Base-by-base conservation (phyloP, 2,888 invertebrate genomes). In the Callimorpha dominula region DNA sequence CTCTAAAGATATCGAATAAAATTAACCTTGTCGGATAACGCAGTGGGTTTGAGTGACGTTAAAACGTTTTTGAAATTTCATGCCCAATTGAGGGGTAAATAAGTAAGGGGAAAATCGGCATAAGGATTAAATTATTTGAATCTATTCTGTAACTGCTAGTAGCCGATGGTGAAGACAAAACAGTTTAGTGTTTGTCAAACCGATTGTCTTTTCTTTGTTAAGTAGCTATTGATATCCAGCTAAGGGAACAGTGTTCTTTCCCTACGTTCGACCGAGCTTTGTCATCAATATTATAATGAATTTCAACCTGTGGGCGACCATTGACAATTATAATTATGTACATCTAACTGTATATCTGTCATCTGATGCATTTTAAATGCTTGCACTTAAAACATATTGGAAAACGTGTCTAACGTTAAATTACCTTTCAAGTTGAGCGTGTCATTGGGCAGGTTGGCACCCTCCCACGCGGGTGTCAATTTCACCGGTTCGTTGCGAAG, bases 391-490 rank as follows among this genome's bases (percentile, higher is more conserved):
- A 60, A 31, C 31, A 31, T 20, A 60, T 52, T 43, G 68, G 17
- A 67, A 70, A 42, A 57, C 31, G 8, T 54, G 43, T 71, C 68
- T 74, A 73, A 50, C n/a, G 71, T 11, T 12, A 57, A 62, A 70
- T 86, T 92, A 96, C 97, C 97, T 96, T 96, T 97, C 91, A 98
- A 97, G 94, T 98, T 98, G 86, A 98, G 96, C 88, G 98, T 98
- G 94, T 98, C 98, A 91, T 97, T 97, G 71, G 98, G 97, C 86
- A 97, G 96, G 93, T 98, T 98, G 81, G 97, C 97, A 77, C 98
- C 98, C 93, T 98, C 98, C 98, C 98, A 98, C 73, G 98, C 98
- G 15, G 98, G 98, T 71, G 98, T 98, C 78, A 98, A 96, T 83
- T 97, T 97, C 78, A 98, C 98, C 68, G 98, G 98, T 93, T 97